Evolutionary conservation across 2,797 vertebrate genomes (phyloP), one percentile per base, ranked within the genome.

Genomic region (Pteropus rufus): DNA sequence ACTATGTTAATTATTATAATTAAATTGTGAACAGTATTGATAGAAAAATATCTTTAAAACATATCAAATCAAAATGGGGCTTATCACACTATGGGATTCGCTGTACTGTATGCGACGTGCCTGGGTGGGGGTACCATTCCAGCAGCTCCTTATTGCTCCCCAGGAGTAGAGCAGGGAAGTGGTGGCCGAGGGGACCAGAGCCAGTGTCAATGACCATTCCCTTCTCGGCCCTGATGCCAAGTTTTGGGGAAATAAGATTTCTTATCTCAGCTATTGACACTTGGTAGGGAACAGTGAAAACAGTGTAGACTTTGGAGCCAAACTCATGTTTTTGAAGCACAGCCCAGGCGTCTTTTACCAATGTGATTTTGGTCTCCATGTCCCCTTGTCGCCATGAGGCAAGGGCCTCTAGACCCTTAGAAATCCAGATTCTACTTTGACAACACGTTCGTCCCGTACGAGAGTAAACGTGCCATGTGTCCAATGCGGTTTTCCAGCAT

Each of bases 1-100:
- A 98, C 98, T 98, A 97, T 98, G 97, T 81, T 99, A 99, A 99
- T 99, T 98, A 99, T 99, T 98, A 98, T 98, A 99, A 99, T 99
- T 99, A 99, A 98, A 98, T 98, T 98, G 98, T 97, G 98, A 99
- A 95, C 92, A 98, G 97, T 99, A 98, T 98, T 98, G 98, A 98
- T 98, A 98, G 98, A 98, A 98, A 98, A 98, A 98, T 98, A 98
- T 98, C 98, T 98, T 98, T 98, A 98, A 98, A 98, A 97, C 91
- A 89, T 97, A 98, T 98, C 97, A 98, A 98, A 98, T 98, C 97
- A 98, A 98, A 98, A 98, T 26, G 95, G 95, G 96, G 96, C 95
- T 94, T 91, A 96, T 80, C 82, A 49, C 82, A 91, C 91, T 36
- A 85, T 44, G 91, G 36, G 93, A 86, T 94, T 95, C 82, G 88